phyloP scores from a whole-genome alignment of 2,113 vertebrate species.

The Nannospalax galili region DNA sequence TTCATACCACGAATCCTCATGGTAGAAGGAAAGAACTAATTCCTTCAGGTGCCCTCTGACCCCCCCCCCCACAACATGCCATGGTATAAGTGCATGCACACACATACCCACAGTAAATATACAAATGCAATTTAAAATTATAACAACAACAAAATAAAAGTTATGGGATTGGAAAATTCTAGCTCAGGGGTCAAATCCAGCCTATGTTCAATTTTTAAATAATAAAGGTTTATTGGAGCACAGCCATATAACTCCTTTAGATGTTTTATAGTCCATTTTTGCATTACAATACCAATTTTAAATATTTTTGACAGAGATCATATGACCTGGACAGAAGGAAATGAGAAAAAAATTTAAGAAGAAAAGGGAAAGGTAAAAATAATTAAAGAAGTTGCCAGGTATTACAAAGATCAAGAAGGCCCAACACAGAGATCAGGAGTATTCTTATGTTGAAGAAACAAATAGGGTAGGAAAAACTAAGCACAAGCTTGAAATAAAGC shows the following conservation, averaged over 20 bases:
- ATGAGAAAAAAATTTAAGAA: not conserved
- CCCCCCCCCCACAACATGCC: not conserved
- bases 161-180: not conserved
- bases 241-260: not conserved
- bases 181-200: not conserved
- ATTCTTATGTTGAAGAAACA: not conserved
- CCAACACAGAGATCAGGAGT: not conserved
- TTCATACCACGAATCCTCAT: not conserved
- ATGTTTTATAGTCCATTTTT: not conserved
- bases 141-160: not conserved
- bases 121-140: not conserved
- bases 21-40: not conserved
- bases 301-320: not conserved
- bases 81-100: not conserved
- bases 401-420: not conserved
- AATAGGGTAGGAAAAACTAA: not conserved
- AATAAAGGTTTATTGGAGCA: slow-evolving; percentile 39
- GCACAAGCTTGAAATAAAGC: not conserved
- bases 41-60: not conserved
- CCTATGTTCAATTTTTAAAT: not conserved
- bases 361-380: not conserved
- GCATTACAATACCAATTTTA: not conserved
- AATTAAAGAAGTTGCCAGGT: not conserved
- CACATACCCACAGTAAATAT: not conserved
- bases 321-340: not conserved